Evolutionary conservation across 2,888 invertebrate genomes (phyloP).

Genomic region (Drosophila atripex): DNA sequence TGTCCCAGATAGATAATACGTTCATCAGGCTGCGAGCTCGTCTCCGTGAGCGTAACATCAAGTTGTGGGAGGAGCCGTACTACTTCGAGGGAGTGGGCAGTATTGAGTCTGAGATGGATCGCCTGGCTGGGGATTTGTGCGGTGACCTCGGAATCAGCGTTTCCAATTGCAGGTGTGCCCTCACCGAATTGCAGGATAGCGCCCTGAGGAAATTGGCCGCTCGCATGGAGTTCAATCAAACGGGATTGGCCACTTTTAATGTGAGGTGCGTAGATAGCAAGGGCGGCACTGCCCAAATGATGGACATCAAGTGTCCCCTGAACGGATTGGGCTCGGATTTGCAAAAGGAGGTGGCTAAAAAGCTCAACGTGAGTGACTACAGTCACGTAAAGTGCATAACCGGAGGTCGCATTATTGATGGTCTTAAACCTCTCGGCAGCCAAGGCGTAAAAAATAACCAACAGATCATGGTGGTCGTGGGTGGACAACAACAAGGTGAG

Average conservation of each 20-base stretch:
- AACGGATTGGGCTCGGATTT: constrained; percentile 85
- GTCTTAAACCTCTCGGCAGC: constrained; percentile 84
- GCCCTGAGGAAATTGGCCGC: constrained; percentile 90
- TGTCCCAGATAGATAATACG: constrained; percentile 85
- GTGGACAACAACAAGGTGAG: constrained; percentile 84
- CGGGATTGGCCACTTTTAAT: constrained; percentile 89
- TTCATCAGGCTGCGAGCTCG: constrained; percentile 88
- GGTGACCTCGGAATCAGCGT: constrained; percentile 85
- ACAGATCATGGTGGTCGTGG: constrained; percentile 87
- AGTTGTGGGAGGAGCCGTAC: constrained; percentile 91
- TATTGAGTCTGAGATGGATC: constrained; percentile 82
- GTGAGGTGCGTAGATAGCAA: constrained; percentile 86
- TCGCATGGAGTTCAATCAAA: constrained; percentile 87
- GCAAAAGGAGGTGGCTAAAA: constrained; percentile 85
- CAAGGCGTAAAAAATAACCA: constrained; percentile 89
- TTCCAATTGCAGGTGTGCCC: constrained; percentile 41
- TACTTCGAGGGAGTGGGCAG: constrained; percentile 85
- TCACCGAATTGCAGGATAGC: constrained; percentile 60
- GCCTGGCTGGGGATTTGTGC: constrained; percentile 85
- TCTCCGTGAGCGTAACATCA: constrained; percentile 88
- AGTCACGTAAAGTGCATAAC: constrained; percentile 88
- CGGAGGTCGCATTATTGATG: constrained; percentile 87
- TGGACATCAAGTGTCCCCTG: constrained; percentile 86
- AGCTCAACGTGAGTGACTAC: constrained; percentile 80
- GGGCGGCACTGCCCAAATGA: constrained; percentile 84